These are phyloP conservation scores for Teleogryllus oceanicus DNA, from an alignment of 2,888 invertebrate genomes.

Conservation along the genomic window DNA sequence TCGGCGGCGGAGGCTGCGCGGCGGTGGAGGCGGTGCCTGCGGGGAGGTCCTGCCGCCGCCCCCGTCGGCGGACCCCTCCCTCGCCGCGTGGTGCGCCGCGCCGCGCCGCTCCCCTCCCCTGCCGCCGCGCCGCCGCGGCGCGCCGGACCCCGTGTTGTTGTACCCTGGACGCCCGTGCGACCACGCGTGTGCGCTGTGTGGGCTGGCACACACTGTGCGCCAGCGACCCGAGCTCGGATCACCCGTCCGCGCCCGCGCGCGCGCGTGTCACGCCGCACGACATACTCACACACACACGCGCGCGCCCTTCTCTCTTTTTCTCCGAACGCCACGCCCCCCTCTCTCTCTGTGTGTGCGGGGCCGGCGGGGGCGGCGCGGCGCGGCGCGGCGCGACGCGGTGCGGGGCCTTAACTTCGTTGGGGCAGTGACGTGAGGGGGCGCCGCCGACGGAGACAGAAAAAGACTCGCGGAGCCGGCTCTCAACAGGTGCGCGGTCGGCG, in stretches of 20 bases:
- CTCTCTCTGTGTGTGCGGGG: no score
- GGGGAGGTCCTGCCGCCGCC: slow-evolving; percentile 5
- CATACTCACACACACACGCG: no score
- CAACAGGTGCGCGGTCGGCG: not conserved
- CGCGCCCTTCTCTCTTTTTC: no score
- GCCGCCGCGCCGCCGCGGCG: slow-evolving; percentile 32
- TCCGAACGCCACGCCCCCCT: no score
- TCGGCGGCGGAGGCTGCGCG: not conserved
- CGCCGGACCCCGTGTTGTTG: slow-evolving; percentile 28
- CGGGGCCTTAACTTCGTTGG: not conserved
- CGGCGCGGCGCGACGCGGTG: not conserved
- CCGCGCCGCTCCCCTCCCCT: slow-evolving; percentile 47
- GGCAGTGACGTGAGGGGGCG: not conserved
- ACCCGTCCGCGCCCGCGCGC: no score
- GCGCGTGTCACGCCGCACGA: no score
- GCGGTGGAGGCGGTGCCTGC: not conserved
- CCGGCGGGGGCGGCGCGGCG: no score
- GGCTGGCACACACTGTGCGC: not conserved
- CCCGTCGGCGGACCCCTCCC: not conserved
- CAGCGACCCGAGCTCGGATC: no score
- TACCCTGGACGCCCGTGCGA: not conserved
- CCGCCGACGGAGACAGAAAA: slow-evolving; percentile 28
- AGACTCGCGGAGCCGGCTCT: not conserved
- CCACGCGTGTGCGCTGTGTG: slow-evolving; percentile 18
- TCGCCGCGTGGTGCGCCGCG: slow-evolving; percentile 46